Percentiles rank a stretch among this genome's conserved stretches.
Conservation (phyloP, 2,797 vertebrate genomes). For the Brotula barbata region DNA sequence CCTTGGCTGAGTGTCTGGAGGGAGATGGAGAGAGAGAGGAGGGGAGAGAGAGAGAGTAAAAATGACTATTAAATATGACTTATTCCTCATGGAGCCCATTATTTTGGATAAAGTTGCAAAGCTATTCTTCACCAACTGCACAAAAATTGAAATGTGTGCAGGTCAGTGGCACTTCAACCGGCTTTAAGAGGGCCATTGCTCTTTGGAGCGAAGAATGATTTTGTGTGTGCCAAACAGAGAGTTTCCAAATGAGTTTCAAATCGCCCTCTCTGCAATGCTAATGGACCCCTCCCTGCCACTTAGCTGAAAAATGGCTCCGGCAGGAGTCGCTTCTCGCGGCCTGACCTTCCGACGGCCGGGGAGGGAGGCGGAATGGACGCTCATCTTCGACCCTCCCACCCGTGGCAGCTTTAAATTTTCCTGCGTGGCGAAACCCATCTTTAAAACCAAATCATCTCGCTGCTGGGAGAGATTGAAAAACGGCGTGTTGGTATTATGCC, state of each 20-base stretch:
- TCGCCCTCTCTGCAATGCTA: constrained; percentile 65
- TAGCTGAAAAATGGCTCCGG: constrained; percentile 56
- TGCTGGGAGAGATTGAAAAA: not conserved
- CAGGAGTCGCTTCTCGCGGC: constrained; percentile 40
- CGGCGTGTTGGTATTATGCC: not conserved
- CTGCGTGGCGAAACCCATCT: not conserved
- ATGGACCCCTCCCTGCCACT: constrained; percentile 55
- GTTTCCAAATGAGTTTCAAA: constrained; percentile 64
- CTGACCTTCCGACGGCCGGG: constrained; percentile 30
- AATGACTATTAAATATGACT: constrained; percentile 6
- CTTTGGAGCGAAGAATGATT: constrained; percentile 49
- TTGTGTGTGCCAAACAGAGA: constrained; percentile 37
- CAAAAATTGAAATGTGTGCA: constrained; percentile 18
- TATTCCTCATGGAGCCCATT: constrained; percentile 35
- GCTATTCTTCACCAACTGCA: constrained; percentile 31
- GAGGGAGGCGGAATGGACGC: constrained; percentile 15
- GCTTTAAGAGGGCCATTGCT: constrained; percentile 48
- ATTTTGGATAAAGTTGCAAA: constrained; percentile 29
- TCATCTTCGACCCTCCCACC: constrained; percentile 33
- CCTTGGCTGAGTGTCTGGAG: constrained; percentile 97
- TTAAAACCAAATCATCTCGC: not conserved
- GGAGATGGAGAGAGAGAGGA: constrained; percentile 99
- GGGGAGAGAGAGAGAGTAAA: constrained; percentile 61
- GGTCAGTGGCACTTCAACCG: constrained; percentile 26
- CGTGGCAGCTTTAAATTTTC: constrained; percentile 5